Base-by-base conservation (phyloP, 2,113 vertebrate species). In the Entelurus aequoreus region DNA sequence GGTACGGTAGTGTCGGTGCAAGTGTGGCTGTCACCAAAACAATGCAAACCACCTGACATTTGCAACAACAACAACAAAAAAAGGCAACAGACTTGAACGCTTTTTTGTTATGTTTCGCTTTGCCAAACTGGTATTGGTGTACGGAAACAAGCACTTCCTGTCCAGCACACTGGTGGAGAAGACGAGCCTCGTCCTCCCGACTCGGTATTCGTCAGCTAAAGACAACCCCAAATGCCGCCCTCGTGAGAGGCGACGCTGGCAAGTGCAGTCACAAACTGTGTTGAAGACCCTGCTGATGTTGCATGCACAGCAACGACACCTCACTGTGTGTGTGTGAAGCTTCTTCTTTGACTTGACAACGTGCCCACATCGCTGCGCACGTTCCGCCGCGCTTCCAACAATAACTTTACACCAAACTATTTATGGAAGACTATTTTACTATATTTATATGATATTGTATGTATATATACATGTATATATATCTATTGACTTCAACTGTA, bases 361-460 rank as follows among this genome's bases (percentile, higher is more conserved):
- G 52, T 82, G 37, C 42, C 10, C 3, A 11, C 42, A 11, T 46
- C 6, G 42, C 42, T 46, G 12, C 6, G 55, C 38, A 44, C 54
- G 15, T 10, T n/a, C 13, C 4, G 14, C 57, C 89, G 92, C 94
- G 86, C 94, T 96, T 96, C 93, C 92, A 79, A 90, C 88, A 89
- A 84, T 90, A 92, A 90, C 88, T 84, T 90, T 90, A 82, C 67
- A 63, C 74, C 66, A 78, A 80, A 78, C 76, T 97, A 97, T 97
- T 98, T 98, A 95, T 96, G 93, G 89, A 94, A 83, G 88, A 84
- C 68, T 96, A 95, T 98, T 98, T 98, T 97, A 95, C 91, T 95
- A 94, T 98, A 97, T 97, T 97, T 97, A 96, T 98, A 93, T 87
- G 66, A 75, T 81, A 83, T 68, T 88, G 78, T 89, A 82, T 83